Evolutionary conservation across 1,140 invertebrate genomes (phyloP).

Genomic region (Drosophila gunungcola): DNA sequence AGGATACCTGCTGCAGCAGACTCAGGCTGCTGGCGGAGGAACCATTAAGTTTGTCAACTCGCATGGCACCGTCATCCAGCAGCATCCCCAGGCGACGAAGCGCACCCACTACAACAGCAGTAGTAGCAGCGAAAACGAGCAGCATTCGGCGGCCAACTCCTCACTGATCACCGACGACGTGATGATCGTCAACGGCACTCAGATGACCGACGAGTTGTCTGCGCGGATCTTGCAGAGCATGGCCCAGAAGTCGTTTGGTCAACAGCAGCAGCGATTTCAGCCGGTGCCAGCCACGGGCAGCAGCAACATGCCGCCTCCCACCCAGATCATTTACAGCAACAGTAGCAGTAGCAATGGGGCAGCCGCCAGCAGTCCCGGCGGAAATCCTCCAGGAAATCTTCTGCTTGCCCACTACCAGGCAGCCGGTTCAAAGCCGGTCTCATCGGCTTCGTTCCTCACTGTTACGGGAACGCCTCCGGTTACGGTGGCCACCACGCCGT

Average conservation of each 20-base stretch:
- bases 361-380: constrained; percentile 16
- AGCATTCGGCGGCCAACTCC: constrained; percentile 28
- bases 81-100: constrained; percentile 63
- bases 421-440: constrained; percentile 33
- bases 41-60: constrained; percentile 84
- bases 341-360: constrained; percentile 41
- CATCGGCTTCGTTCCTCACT: constrained; percentile 44
- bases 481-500: constrained; percentile 49
- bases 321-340: constrained; percentile 63
- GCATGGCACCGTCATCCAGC: constrained; percentile 75
- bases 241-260: constrained; percentile 80
- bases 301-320: constrained; percentile 65
- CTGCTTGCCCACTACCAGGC: constrained; percentile 59
- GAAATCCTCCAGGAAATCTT: constrained; percentile 41
- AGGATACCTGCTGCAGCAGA: constrained; percentile 60
- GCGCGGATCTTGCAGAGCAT: constrained; percentile 82
- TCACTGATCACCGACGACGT: constrained; percentile 73
- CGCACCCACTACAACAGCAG: constrained; percentile 65
- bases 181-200: constrained; percentile 83
- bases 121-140: constrained; percentile 59
- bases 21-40: constrained; percentile 49
- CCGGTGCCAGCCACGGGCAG: constrained; percentile 52
- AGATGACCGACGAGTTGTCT: constrained; percentile 83
- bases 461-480: constrained; percentile 43
- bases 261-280: constrained; percentile 84